Base-by-base conservation (phyloP, 2,113 vertebrate genomes). In the Passerina amoena region DNA sequence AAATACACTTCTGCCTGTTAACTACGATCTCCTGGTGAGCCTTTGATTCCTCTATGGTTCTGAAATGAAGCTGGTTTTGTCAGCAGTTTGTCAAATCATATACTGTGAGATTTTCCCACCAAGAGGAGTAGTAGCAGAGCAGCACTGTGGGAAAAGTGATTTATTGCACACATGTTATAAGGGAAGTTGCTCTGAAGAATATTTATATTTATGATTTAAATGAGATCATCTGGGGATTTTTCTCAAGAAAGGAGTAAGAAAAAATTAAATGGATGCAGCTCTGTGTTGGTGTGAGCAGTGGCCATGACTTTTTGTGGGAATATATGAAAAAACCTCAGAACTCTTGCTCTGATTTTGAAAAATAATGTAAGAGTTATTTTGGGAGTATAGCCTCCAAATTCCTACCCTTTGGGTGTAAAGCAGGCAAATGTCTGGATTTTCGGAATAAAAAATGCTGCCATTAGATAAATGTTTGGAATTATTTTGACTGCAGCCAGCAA, bases 391-490 rank as follows among this genome's bases (percentile, higher is more conserved):
- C 44, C 38, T 88, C 76, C 57, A 82, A 92, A 86, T 88, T 93
- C 80, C 33, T 71, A 64, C 20, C 18, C 25, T 63, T 94, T 90
- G 88, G 88, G 90, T 97, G 85, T 93, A 93, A 95, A 92, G 44
- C 44, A 96, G 76, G 48, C 68, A 92, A 81, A 88, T 45, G 85
- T 83, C 94, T 95, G 79, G 31, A 68, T 88, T 90, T 83, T 48
- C 5, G 1, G 65, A 88, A 75, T 88, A 71, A 93, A 92, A 96
- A 81, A 68, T 13, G 1, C 93, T 94, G 59, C 94, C 85, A 95
- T 68, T 77, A 97, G 95, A 96, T 96, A 96, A 94, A 82, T 88
- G 87, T 87, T 96, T 84, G 90, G 88, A 96, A 92, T 92, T 90
- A 94, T 93, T 96, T 94, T 96, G 93, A 88, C 88, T 90, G 82